Evolutionary conservation across 2,888 invertebrate genomes (phyloP), one percentile per base, ranked within the genome.

Genomic region (Nyleta sp.): DNA sequence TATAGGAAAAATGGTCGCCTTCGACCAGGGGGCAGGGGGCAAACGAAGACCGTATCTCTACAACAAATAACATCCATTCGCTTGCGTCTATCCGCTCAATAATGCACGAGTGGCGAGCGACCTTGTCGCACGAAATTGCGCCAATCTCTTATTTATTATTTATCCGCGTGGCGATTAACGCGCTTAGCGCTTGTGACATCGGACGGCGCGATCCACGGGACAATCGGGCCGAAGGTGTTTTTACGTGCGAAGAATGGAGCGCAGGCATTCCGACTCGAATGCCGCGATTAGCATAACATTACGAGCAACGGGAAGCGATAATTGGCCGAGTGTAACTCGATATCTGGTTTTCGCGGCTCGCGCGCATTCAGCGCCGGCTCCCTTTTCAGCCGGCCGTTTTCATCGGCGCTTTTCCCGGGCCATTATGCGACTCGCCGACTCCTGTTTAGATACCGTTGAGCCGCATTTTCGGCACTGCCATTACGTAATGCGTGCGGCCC

Each of bases 401-500:
- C 64, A 46, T 33, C 65, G 42, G 31, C 60, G 46, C 46, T 28
- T 28, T 42, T 55, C 68, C 46, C 71, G 64, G 72, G 48, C 78
- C 65, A 80, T 71, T 76, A 71, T 81, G 72, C 38, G 60, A 52
- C 18, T 17, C 62, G n/a, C 28, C 52, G 70, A 87, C 87, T 85
- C 86, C 84, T 87, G 89, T 88, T 88, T 87, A 87, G 87, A 88
- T 88, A 89, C 89, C 87, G 88, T 87, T 87, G 86, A 88, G 88
- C 88, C 87, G 86, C 89, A 86, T 87, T 90, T 89, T 88, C 88
- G 86, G 88, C 88, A 85, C 82, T 83, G 81, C 86, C 85, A 89
- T 90, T 90, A 90, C 87, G 85, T 86, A 85, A 86, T 86, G 87
- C 88, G 88, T 88, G 88, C 89, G 89, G 89, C 82, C 74, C 86